Evolutionary conservation across 2,888 invertebrate species (phyloP), one percentile per base, ranked within the genome.

Genomic region (Polydesmus complanatus): DNA sequence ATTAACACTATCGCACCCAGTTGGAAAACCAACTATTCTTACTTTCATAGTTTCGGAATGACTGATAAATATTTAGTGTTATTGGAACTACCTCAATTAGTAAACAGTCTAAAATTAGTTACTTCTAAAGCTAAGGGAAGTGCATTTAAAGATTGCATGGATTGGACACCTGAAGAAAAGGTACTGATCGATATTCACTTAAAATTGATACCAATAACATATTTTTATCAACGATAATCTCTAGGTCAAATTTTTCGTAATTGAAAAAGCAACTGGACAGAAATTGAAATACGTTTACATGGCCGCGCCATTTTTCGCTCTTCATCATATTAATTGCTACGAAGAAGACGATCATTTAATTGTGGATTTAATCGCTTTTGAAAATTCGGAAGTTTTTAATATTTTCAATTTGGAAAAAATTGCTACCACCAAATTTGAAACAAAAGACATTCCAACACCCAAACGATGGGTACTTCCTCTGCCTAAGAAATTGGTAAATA

Each of bases 21-120:
- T 50, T 71, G 71, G 69, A 73, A 69, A 54, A 66, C 71, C 2
- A 66, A 67, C 62, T 70, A 71, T 55, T 66, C 69, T 2, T 80
- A 79, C 68, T 74, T 73, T 65, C 80, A 80, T 69, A 78, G 78
- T 64, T 80, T 80, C 68, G 78, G 74, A 14, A 73, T 80, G 69
- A 75, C 78, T 0, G 74, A 78, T 60, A 75, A 79, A 63, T 77
- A 77, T 68, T 68, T 78, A 26, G 70, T 80, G 25, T 73, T 79
- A 62, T 69, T 79, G 49, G 80, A 80, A 66, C 77, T 75, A 62
- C 78, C 80, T 0, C 65, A 79, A 37, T 66, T 72, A 11, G 67
- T 74, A 47, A 76, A 73, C 66, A 68, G 72, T 11, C 64, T 73
- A 25, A 74, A 73, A 63, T 66, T 77, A 26, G 67, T 75, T n/a